Evolutionary conservation across 1,140 invertebrate genomes (phyloP), one percentile per base, ranked within the genome.

Genomic region (Wiebesia pumilae): DNA sequence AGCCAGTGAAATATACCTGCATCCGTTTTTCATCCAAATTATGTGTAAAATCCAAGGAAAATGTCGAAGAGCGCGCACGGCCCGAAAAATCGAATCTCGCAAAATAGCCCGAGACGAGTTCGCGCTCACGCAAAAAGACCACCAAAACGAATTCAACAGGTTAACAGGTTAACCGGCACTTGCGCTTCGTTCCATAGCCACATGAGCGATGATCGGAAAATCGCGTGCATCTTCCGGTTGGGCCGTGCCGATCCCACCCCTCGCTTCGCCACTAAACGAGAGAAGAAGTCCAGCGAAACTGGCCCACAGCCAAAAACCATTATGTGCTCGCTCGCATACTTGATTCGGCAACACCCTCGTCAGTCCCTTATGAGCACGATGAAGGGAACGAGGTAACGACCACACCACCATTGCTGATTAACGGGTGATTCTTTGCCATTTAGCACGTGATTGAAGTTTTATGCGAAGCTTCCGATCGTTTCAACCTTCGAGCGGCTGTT

Each of bases 261-360:
- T 47, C 35, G 30, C 54, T 35, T 30, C 33, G 54, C 35, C 80
- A 40, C 21, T 83, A 83, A 83, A 82, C 43, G 81, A 27, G 54
- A 16, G 14, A 35, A 51, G 30, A 80, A 62, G 78, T 33, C n/a
- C 47, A 54, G 79, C 67, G 79, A 73, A 87, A 87, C 87, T 91
- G 90, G 90, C 89, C 84, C 14, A 62, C 27, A 83, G 89, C 90
- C 90, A 91, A 90, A n/a, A 65, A 71, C 83, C 85, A 89, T 82
- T 73, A 69, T 14, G 30, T 7, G 38, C 27, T 30, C n/a, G 38
- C 38, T 47, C 58, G 58, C 7, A 30, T 43, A 67, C 69, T 73
- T 35, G 38, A 73, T 21, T 54, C 51, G 10, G 2, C 51, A 21
- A 6, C 21, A n/a, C 6, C 24, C 14, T 21, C 19, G 69, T 35